Evolutionary conservation across 2,113 vertebrate genomes (phyloP), one percentile per base, ranked within the genome.

Genomic region (Halcyon malimbica): DNA sequence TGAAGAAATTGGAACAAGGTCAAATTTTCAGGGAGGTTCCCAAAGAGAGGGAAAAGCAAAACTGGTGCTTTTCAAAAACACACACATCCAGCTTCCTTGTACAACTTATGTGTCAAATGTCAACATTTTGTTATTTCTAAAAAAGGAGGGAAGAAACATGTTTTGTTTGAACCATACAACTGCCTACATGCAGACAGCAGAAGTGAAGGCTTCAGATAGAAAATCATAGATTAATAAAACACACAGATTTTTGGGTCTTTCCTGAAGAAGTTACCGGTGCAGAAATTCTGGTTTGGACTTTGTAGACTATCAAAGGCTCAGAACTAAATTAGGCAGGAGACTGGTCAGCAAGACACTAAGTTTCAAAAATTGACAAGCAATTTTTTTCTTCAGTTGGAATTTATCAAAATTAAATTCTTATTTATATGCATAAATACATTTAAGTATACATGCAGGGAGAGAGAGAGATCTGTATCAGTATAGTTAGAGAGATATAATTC

Each of bases 1-100:
- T 92, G 92, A 96, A 97, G 74, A 91, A 94, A 82, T 69, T 96
- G 94, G 89, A 96, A 79, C 56, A 8, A 53, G 87, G 77, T 89
- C 96, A 95, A 90, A 89, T 73, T 92, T 92, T 90, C 29, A 89
- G 74, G 91, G 92, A 93, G 86, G 77, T 84, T 95, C 89, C 65
- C 57, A 62, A 89, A 89, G 62, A 94, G 86, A 90, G 91, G 42
- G 80, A 83, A 93, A 91, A 95, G 35, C 69, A 87, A 93, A 89
- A 89, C 23, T 64, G 24, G 12, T 87, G 83, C 17, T 76, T 93
- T 94, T 89, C 39, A 78, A 93, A 95, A 88, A 80, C n/a, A 65
- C 31, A 56, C 37, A 76, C n/a, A 53, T 92, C 39, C 73, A 83
- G 73, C 37, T 87, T 94, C 73, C 77, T 89, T 91, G 56, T 53